A percentile compares a stretch with the other conserved stretches of the same genome.
Evolutionary conservation across 2,113 vertebrate species (phyloP).

Genomic region (Aspiorhynchus laticeps): DNA sequence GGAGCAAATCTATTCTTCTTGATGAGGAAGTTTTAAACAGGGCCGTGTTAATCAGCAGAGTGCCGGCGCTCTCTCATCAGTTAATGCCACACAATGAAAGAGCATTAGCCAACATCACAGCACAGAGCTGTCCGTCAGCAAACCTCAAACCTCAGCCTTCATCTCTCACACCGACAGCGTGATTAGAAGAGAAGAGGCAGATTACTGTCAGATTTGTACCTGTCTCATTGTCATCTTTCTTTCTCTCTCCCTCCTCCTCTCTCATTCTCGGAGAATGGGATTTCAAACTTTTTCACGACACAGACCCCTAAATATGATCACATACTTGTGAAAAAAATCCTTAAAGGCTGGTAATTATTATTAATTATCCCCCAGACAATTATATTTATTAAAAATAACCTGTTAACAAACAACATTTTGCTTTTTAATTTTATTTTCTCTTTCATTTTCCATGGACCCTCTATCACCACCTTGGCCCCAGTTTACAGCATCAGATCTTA

Average conservation of each 20-base stretch:
- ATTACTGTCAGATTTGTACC: slow-evolving; percentile 40
- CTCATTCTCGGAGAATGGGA: background rate
- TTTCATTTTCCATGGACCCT: too few relatives aligned
- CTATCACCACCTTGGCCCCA: background rate
- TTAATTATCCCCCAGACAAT: too few relatives aligned
- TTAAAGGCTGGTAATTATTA: background rate
- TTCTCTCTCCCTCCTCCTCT: background rate
- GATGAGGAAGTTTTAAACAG: slow-evolving; percentile 67
- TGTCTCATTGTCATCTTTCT: slow-evolving; percentile 8
- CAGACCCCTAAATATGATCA: background rate
- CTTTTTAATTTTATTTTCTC: too few relatives aligned
- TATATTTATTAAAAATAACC: too few relatives aligned
- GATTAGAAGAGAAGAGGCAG: slow-evolving; percentile 27
- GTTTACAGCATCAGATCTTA: background rate
- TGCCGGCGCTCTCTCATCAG: slow-evolving; percentile 43
- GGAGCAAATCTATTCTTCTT: slow-evolving; percentile 65
- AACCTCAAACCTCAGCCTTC: background rate
- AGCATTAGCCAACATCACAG: slow-evolving; percentile 27
- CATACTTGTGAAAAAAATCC: background rate
- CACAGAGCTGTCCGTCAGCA: slow-evolving; percentile 57
- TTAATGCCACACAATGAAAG: slow-evolving; percentile 26
- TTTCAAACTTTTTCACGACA: background rate
- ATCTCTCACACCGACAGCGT: slow-evolving; percentile 15
- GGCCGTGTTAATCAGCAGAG: slow-evolving; percentile 71
- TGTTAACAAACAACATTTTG: too few relatives aligned